Evolutionary conservation across 2,888 invertebrate genomes (phyloP).

Genomic region (Cosmorhoe ocellata): DNA sequence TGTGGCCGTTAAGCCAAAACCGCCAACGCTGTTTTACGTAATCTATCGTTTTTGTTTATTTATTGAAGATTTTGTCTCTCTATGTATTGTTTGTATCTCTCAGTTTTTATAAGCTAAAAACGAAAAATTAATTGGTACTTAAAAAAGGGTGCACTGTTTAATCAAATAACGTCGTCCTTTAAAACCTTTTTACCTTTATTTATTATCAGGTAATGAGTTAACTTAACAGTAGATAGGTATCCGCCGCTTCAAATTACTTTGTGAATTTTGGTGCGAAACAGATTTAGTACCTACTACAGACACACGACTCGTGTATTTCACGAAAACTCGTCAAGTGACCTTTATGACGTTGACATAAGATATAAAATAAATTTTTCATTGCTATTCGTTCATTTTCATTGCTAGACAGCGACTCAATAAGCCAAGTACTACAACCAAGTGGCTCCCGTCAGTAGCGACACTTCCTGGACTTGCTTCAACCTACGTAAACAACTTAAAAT

Average conservation of each 20-base stretch:
- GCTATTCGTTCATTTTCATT: background rate
- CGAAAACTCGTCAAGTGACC: no score
- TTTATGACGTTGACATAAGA: no score
- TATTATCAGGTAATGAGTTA: background rate
- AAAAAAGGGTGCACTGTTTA: background rate
- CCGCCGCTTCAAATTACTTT: background rate
- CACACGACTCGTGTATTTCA: no score
- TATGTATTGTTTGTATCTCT: no score
- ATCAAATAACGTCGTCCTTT: background rate
- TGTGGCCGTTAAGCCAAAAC: no score
- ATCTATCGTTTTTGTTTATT: no score
- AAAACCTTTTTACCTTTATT: background rate
- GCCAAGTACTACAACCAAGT: conserved; percentile 41
- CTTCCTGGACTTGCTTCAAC: conserved; percentile 50
- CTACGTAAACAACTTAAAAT: conserved; percentile 61
- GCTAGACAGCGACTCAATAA: conserved; percentile 8
- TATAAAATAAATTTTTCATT: no score
- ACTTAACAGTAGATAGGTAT: no score
- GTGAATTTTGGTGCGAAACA: background rate
- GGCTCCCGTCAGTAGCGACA: conserved; percentile 36
- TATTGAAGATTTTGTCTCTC: no score
- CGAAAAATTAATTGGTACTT: no score
- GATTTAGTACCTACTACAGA: no score
- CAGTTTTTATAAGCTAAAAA: background rate
- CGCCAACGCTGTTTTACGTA: no score